Conservation (phyloP, 2,888 invertebrate species). For the Julus scanicus region DNA sequence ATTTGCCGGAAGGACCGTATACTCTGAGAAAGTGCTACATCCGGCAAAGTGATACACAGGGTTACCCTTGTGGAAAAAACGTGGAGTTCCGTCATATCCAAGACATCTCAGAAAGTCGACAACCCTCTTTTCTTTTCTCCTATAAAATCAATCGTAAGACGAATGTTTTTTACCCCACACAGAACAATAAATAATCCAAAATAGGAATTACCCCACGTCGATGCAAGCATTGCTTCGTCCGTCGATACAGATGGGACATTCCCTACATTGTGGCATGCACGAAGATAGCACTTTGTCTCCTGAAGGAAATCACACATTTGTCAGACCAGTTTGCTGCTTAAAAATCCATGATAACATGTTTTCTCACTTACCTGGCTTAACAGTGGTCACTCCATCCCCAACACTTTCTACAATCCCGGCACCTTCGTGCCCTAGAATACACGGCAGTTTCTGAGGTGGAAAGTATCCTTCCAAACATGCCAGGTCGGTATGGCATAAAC, state of each 20-base stretch:
- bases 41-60: slow-evolving; percentile 48
- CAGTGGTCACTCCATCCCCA: slow-evolving; percentile 88
- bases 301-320: background rate
- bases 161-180: background rate
- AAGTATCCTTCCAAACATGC: slow-evolving; percentile 42
- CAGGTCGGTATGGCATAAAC: slow-evolving; percentile 47
- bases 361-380: slow-evolving; percentile 76
- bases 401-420: slow-evolving; percentile 97
- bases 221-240: slow-evolving; percentile 44
- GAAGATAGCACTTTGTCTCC: slow-evolving; percentile 53
- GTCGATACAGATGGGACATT: slow-evolving; percentile 40
- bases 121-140: slow-evolving; percentile 46
- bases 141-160: background rate
- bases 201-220: slow-evolving; percentile 30
- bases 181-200: background rate
- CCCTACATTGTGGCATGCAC: slow-evolving; percentile 51
- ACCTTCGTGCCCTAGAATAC: slow-evolving; percentile 93
- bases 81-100: slow-evolving; percentile 48
- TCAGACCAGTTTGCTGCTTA: background rate
- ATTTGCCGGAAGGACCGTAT: slow-evolving; percentile 52
- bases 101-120: slow-evolving; percentile 27
- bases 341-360: background rate
- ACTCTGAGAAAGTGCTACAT: slow-evolving; percentile 48
- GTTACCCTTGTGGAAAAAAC: slow-evolving; percentile 41
- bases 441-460: slow-evolving; percentile 54